Conservation (phyloP, 2,888 invertebrate genomes). For the Gandaritis pyraliata region DNA sequence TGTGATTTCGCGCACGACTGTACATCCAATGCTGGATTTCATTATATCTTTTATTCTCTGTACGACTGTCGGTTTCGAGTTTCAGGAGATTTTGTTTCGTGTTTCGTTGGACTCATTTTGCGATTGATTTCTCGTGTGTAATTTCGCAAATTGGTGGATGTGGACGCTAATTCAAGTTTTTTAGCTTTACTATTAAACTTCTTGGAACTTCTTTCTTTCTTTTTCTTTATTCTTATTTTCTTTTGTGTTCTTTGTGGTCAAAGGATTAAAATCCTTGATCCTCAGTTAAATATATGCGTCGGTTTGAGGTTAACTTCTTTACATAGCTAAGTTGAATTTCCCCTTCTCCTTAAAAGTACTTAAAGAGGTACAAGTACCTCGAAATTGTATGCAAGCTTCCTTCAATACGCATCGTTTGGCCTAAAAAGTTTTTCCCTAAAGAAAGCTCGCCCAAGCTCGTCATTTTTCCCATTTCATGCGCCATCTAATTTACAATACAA, state of each 20-base stretch:
- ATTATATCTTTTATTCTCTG: slow-evolving; percentile 47
- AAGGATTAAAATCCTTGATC: not conserved
- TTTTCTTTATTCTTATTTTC: too few relatives aligned
- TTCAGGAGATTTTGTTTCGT: slow-evolving; percentile 51
- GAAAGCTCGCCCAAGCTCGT: slow-evolving; percentile 32
- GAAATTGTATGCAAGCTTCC: slow-evolving; percentile 13
- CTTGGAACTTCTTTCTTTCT: too few relatives aligned
- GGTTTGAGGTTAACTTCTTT: not conserved
- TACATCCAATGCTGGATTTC: slow-evolving; percentile 43
- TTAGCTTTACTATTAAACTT: not conserved
- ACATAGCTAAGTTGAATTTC: too few relatives aligned
- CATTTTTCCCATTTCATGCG: slow-evolving; percentile 42
- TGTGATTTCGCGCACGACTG: slow-evolving; percentile 54
- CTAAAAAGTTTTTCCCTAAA: slow-evolving; percentile 36
- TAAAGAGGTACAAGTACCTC: slow-evolving; percentile 1
- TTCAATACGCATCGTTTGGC: slow-evolving; percentile 34
- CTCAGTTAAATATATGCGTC: not conserved
- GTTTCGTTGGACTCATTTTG: slow-evolving; percentile 44
- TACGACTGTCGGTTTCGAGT: slow-evolving; percentile 43
- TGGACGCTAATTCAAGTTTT: not conserved
- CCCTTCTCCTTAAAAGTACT: too few relatives aligned
- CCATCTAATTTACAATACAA: slow-evolving; percentile 66
- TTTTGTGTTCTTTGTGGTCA: not conserved
- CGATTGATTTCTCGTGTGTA: slow-evolving; percentile 41
- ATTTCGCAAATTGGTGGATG: slow-evolving; percentile 35